These are phyloP conservation scores for Rhodeus uyekii DNA, from an alignment of 2,797 vertebrate genomes.

Conservation along the genomic window DNA sequence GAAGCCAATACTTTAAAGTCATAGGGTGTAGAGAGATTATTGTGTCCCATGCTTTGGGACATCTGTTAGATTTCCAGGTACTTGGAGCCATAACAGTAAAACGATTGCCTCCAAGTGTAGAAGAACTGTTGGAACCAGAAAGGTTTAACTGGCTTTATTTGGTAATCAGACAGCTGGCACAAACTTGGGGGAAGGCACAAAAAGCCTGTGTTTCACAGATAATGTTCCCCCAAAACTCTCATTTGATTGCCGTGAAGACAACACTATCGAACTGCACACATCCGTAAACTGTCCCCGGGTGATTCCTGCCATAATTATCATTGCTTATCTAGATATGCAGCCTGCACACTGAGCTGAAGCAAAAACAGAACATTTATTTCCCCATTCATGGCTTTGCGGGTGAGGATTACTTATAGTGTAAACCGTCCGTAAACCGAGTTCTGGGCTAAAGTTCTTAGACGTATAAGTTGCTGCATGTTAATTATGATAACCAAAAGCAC, in stretches of 20 bases:
- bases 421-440: not conserved
- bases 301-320: constrained; percentile 53
- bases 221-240: constrained; percentile 39
- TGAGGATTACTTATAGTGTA: constrained; percentile 43
- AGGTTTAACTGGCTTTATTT: constrained; percentile 17
- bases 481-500: constrained; percentile 25
- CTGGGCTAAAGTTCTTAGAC: constrained; percentile 5
- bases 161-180: constrained; percentile 20
- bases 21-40: not conserved
- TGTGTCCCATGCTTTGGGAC: not conserved
- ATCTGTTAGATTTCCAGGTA: constrained; percentile 18
- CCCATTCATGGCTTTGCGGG: constrained; percentile 11
- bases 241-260: constrained; percentile 41
- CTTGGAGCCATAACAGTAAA: constrained; percentile 17
- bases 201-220: constrained; percentile 49
- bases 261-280: constrained; percentile 35
- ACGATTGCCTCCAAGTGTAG: constrained; percentile 5
- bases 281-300: constrained; percentile 46
- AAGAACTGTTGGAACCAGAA: constrained; percentile 20
- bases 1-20: not conserved
- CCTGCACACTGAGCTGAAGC: constrained; percentile 29
- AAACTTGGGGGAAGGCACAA: constrained; percentile 22
- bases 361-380: constrained; percentile 31
- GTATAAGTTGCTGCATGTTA: constrained; percentile 7
- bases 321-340: constrained; percentile 56